Percentiles rank a stretch among this genome's conserved stretches.
These are phyloP conservation scores for Eumaeus atala DNA, from an alignment of 1,140 invertebrate species.

Conservation along the genomic window DNA sequence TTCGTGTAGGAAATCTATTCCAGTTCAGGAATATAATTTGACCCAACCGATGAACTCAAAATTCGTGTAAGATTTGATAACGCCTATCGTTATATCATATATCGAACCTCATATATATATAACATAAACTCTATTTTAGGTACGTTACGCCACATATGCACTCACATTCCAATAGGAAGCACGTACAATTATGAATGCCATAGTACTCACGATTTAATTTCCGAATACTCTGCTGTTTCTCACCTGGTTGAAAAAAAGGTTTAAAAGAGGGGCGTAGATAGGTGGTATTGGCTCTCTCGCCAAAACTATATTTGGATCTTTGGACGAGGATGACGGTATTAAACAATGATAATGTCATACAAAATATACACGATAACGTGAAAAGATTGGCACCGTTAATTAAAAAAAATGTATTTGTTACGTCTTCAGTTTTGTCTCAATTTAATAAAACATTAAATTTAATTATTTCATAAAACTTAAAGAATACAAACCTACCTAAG, in stretches of 20 bases:
- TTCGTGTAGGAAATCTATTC: no score
- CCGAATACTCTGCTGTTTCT: slow-evolving; percentile 22
- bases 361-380: slow-evolving; percentile 21
- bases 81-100: slow-evolving; percentile 20
- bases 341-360: no score
- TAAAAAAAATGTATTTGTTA: slow-evolving; percentile 27
- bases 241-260: slow-evolving; percentile 18
- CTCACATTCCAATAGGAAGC: slow-evolving; percentile 18
- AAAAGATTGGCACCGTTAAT: slow-evolving; percentile 16
- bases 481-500: slow-evolving; percentile 22
- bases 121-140: slow-evolving; percentile 21
- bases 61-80: slow-evolving; percentile 21
- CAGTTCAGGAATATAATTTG: no score
- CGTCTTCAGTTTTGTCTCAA: slow-evolving; percentile 14
- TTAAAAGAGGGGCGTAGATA: slow-evolving; percentile 22
- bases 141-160: slow-evolving; percentile 19
- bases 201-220: slow-evolving; percentile 21
- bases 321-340: slow-evolving; percentile 29
- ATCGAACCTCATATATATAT: slow-evolving; percentile 22
- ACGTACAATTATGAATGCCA: slow-evolving; percentile 18
- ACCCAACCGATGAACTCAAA: no score
- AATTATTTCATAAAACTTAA: slow-evolving; percentile 25
- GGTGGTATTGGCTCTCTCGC: slow-evolving; percentile 23
- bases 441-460: slow-evolving; percentile 25
- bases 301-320: slow-evolving; percentile 27